Conservation (phyloP, 2,888 invertebrate genomes). For the Melanotus villosus region DNA sequence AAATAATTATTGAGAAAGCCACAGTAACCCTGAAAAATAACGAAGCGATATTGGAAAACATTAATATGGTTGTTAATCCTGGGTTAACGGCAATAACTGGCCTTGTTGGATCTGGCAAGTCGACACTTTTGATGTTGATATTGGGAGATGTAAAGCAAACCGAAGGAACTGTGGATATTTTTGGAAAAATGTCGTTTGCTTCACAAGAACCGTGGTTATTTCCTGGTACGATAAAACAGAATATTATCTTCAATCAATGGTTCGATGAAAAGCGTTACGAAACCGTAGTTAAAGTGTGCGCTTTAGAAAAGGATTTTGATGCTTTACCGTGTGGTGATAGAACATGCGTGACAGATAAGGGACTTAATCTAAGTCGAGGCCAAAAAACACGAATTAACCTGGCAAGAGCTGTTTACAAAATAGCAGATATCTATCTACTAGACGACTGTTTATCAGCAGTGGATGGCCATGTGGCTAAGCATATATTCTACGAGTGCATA, state of each 20-base stretch:
- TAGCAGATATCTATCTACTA: constrained; percentile 81
- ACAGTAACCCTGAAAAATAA: constrained; percentile 73
- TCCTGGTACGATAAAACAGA: constrained; percentile 76
- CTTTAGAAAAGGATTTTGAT: constrained; percentile 76
- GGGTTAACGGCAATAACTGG: constrained; percentile 72
- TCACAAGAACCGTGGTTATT: constrained; percentile 75
- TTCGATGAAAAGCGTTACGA: constrained; percentile 71
- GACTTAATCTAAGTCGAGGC: constrained; percentile 84
- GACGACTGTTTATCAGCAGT: constrained; percentile 86
- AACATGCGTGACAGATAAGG: constrained; percentile 83
- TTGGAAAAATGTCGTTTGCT: constrained; percentile 73
- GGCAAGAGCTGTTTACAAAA: constrained; percentile 79
- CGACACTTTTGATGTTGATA: constrained; percentile 69
- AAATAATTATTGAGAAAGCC: constrained; percentile 69
- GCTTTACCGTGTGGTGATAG: constrained; percentile 80
- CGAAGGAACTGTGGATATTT: constrained; percentile 76
- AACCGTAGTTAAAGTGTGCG: constrained; percentile 74
- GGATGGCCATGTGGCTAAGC: constrained; percentile 79
- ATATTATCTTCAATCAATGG: constrained; percentile 80
- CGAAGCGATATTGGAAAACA: constrained; percentile 60
- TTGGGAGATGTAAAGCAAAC: constrained; percentile 79
- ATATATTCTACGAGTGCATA: constrained; percentile 80
- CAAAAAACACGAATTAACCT: constrained; percentile 85
- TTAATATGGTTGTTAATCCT: constrained; percentile 64
- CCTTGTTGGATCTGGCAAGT: constrained; percentile 75